Conservation (phyloP, 2,888 invertebrate species). For the Myopa tessellatipennis region DNA sequence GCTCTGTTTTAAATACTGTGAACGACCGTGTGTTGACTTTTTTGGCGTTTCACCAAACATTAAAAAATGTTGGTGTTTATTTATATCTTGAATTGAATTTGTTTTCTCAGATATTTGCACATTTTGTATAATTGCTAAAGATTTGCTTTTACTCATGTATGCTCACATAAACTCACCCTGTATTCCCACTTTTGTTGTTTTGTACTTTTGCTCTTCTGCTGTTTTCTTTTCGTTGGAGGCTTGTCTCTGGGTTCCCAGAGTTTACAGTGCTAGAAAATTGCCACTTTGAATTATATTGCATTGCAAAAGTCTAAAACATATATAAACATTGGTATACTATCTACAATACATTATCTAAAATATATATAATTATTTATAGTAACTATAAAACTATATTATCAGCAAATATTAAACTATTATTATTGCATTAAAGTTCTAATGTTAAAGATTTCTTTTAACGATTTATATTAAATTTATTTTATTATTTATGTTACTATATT, state of each 20-base stretch:
- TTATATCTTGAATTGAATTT: not conserved
- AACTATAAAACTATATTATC: too few species aligned
- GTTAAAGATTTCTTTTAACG: too few species aligned
- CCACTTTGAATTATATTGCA: too few species aligned
- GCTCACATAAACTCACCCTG: not conserved
- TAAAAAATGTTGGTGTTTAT: not conserved
- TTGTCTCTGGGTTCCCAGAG: not conserved
- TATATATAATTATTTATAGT: too few species aligned
- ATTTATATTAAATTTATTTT: too few species aligned
- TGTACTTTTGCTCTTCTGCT: not conserved
- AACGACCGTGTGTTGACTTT: not conserved
- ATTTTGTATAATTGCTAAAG: not conserved
- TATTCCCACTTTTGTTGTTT: not conserved
- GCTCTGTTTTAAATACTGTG: not conserved
- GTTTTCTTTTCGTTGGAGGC: not conserved
- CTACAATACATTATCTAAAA: too few species aligned
- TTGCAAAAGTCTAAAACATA: too few species aligned
- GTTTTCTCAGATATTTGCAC: not conserved
- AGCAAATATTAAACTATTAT: too few species aligned
- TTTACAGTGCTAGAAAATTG: too few species aligned
- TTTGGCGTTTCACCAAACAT: constrained; percentile 14
- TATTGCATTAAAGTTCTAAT: too few species aligned
- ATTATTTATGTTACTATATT: too few species aligned
- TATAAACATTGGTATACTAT: too few species aligned
- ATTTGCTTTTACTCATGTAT: not conserved